These are phyloP conservation scores for Antitype chi DNA, from an alignment of 2,888 invertebrate species.

Conservation along the genomic window DNA sequence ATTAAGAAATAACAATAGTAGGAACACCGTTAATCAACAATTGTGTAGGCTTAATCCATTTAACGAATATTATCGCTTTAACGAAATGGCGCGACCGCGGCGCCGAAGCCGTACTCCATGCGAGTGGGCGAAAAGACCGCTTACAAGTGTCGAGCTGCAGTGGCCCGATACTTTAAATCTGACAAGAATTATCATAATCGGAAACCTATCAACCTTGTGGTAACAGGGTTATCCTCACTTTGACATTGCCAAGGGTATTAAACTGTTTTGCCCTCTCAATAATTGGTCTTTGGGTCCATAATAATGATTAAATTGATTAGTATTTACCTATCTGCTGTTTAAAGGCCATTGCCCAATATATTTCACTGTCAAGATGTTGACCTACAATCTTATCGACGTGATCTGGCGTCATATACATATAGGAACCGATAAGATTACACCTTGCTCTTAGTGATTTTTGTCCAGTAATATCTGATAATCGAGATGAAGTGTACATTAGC, in stretches of 20 bases:
- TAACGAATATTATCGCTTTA: constrained; percentile 85
- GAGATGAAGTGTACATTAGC: constrained; percentile 52
- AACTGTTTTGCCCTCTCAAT: neutral
- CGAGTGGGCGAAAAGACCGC: constrained; percentile 75
- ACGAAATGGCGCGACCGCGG: constrained; percentile 65
- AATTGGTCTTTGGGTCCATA: constrained; percentile 9
- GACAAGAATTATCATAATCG: constrained; percentile 70
- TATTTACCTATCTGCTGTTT: neutral
- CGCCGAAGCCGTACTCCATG: constrained; percentile 77
- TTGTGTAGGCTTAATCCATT: constrained; percentile 81
- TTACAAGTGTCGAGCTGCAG: constrained; percentile 76
- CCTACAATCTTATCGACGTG: constrained; percentile 44
- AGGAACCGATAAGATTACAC: constrained; percentile 59
- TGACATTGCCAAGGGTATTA: constrained; percentile 23
- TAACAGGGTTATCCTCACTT: constrained; percentile 36
- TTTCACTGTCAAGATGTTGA: constrained; percentile 63
- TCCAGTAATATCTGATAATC: constrained; percentile 53
- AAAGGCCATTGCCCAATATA: constrained; percentile 31
- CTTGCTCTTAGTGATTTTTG: constrained; percentile 32
- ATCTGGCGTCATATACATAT: constrained; percentile 26
- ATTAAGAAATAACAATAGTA: constrained; percentile 43
- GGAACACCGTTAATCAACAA: constrained; percentile 25
- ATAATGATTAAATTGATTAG: constrained; percentile 5
- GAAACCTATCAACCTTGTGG: constrained; percentile 66
- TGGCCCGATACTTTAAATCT: constrained; percentile 66